Base-by-base conservation (phyloP, 2,797 vertebrate genomes). In the Parotocinclus haroldoi region DNA sequence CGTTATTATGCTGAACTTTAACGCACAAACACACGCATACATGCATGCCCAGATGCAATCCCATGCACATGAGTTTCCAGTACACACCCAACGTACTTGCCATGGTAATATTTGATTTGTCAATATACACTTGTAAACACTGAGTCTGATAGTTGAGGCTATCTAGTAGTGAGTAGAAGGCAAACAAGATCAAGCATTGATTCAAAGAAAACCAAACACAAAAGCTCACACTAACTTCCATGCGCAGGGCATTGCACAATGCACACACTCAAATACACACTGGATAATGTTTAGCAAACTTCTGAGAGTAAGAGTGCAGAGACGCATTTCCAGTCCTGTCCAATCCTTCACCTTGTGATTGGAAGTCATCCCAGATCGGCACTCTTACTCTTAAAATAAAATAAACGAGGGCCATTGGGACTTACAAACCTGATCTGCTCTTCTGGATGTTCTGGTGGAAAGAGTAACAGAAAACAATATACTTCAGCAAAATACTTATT, bases 341-440 rank as follows among this genome's bases (percentile, higher is more conserved):
- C 40, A 9, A 14, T 27, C 17, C 17, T 12, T 8, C 40, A 44
- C 40, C 40, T 27, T 27, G 5, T 1, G 40, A 44, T 45, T 10
- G 50, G 46, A 46, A 42, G 42, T 40, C 39, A 58, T 63, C 49
- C 54, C 49, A n/a, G 16, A 53, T 45, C 36, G 81, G 66, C 62
- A 87, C 75, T 57, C 78, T 72, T 76, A 82, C 81, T 79, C 81
- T 76, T 79, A 66, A 73, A 69, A 65, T 52, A 44, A 37, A 58
- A 66, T 51, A 50, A 55, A 66, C 7, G 10, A 10, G 38, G 36
- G 37, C 63, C 48, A 37, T 45, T 66, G 38, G 76, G 76, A 89
- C 89, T 88, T 89, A 91, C 90, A 82, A 84, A 79, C 75, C 71
- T 58, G 66, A 78, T 76, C 72, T 72, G 77, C 64, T 68, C 71